Evolutionary conservation across 2,888 invertebrate genomes (phyloP).

Genomic region (Sinelater perroti): DNA sequence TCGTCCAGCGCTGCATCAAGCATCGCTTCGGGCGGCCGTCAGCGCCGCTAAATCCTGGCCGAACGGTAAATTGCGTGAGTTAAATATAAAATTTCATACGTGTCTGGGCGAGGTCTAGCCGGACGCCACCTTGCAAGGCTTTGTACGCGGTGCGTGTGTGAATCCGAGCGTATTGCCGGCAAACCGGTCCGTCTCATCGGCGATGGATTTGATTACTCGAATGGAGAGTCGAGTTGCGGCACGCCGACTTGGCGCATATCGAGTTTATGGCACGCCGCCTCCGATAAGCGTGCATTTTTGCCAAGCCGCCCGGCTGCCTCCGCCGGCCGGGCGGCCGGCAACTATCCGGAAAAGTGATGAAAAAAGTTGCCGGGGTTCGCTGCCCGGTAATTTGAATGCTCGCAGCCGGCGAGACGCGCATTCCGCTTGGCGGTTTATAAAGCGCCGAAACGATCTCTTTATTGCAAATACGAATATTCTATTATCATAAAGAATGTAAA

Average conservation of each 20-base stretch:
- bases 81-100: slow-evolving; percentile 41
- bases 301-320: background rate
- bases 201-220: slow-evolving; percentile 38
- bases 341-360: no score
- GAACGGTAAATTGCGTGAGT: slow-evolving; percentile 36
- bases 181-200: slow-evolving; percentile 19
- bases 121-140: slow-evolving; percentile 21
- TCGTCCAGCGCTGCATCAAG: slow-evolving; percentile 1
- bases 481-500: no score
- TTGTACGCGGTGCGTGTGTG: slow-evolving; percentile 22
- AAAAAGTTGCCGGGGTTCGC: no score
- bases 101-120: slow-evolving; percentile 45
- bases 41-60: slow-evolving; percentile 19
- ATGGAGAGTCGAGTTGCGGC: slow-evolving; percentile 39
- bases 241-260: slow-evolving; percentile 10
- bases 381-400: no score
- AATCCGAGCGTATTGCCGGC: slow-evolving; percentile 21
- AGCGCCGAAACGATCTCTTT: no score
- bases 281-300: slow-evolving; percentile 13
- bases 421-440: no score
- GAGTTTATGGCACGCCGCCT: slow-evolving; percentile 19
- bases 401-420: no score
- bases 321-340: no score
- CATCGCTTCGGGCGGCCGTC: slow-evolving; percentile 6
- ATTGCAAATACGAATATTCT: no score